These are phyloP conservation scores for Saccostrea cuccullata DNA, from an alignment of 1,140 invertebrate species.

Conservation along the genomic window DNA sequence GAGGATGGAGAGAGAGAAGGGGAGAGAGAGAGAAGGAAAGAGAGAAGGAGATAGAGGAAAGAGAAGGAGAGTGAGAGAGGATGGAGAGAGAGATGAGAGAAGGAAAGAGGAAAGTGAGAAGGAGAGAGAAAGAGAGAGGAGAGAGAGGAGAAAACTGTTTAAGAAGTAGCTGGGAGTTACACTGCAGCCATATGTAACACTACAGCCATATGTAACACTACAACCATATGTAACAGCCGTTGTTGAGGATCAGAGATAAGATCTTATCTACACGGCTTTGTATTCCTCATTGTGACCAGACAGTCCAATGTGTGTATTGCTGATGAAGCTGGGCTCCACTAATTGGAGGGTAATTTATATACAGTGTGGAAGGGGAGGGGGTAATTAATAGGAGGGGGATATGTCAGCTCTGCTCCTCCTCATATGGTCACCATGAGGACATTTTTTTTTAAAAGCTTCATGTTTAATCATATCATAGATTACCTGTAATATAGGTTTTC, in stretches of 20 bases:
- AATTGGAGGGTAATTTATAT: background rate
- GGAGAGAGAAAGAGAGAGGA: background rate
- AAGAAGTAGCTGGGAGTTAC: background rate
- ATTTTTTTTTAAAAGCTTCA: no score
- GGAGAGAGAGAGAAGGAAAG: background rate
- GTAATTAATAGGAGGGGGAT: background rate
- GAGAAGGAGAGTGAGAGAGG: background rate
- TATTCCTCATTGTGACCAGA: background rate
- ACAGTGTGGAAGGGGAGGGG: background rate
- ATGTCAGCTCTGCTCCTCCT: background rate
- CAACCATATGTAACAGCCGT: background rate
- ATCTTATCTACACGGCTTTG: background rate
- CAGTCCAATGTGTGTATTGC: background rate
- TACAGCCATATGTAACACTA: background rate
- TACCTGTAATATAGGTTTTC: no score
- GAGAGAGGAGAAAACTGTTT: background rate
- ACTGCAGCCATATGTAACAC: background rate
- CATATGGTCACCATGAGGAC: background rate
- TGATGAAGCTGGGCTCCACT: background rate
- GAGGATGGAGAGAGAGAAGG: background rate
- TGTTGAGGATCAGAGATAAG: background rate
- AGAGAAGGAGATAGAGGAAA: background rate
- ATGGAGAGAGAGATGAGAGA: background rate
- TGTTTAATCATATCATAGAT: no score
- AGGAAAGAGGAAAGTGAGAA: background rate